A percentile compares a stretch with the other conserved stretches of the same genome.
These are phyloP conservation scores for Propithecus perrieri DNA, from an alignment of 2,797 vertebrate species.

Conservation along the genomic window DNA sequence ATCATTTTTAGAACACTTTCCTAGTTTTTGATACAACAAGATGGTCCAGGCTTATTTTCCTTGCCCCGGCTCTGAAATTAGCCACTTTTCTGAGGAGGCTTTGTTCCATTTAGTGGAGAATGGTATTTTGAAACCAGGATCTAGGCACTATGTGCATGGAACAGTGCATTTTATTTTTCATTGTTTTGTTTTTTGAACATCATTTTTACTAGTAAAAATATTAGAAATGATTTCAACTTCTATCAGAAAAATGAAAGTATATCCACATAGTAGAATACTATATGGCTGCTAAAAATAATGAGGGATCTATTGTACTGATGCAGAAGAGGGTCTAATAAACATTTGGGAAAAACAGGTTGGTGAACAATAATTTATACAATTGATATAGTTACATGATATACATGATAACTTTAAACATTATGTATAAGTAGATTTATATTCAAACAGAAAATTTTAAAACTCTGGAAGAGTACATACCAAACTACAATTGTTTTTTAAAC, in stretches of 20 bases:
- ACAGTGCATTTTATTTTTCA: background rate
- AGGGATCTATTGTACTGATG: background rate
- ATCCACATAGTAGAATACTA: background rate
- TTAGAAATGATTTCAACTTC: background rate
- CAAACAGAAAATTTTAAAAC: background rate
- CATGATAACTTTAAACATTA: background rate
- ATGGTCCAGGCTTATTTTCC: background rate
- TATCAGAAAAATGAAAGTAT: background rate
- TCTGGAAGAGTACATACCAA: background rate
- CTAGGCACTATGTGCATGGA: background rate
- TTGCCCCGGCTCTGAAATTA: background rate
- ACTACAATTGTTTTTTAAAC: background rate
- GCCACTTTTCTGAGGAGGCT: background rate
- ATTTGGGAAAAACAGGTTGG: background rate
- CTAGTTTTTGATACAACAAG: background rate
- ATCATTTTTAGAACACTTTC: background rate
- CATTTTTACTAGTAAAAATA: background rate
- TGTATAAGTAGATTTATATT: background rate
- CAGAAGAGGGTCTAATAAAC: background rate
- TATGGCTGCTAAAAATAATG: conserved; percentile 1
- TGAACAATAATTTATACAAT: background rate
- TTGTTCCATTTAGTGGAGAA: background rate
- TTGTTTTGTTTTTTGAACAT: background rate
- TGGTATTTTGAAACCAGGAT: background rate
- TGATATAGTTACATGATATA: background rate